phyloP scores from a whole-genome alignment of 2,888 invertebrate species.

The Parthenolecanium corni region DNA sequence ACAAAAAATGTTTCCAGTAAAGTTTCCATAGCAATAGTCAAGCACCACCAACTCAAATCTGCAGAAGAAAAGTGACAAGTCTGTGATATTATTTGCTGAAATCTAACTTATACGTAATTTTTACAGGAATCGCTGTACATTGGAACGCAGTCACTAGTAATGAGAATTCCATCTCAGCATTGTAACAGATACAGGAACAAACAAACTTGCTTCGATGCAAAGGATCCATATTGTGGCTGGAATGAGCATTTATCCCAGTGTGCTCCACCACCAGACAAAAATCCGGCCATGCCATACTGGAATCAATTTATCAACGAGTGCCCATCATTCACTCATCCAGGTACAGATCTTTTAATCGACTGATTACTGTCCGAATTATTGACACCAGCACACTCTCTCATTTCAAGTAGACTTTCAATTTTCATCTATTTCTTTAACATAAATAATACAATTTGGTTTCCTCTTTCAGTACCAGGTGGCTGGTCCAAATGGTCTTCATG shows the following conservation, averaged over 20 bases:
- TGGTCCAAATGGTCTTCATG: conserved; percentile 83
- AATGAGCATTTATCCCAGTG: conserved; percentile 64
- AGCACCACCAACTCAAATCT: no score
- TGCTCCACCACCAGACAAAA: conserved; percentile 53
- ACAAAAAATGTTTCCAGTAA: no score
- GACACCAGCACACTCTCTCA: no score
- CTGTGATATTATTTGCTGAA: no score
- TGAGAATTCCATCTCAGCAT: conserved; percentile 64
- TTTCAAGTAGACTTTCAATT: no score
- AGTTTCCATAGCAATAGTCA: no score
- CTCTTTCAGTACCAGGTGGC: conserved; percentile 57
- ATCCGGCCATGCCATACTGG: conserved; percentile 56
- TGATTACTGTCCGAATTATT: no score
- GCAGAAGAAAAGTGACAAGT: no score
- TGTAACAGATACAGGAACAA: conserved; percentile 61
- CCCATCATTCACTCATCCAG: conserved; percentile 52
- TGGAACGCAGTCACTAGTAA: conserved; percentile 54
- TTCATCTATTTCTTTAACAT: no score
- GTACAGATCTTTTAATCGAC: conserved; percentile 34
- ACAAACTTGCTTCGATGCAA: conserved; percentile 63
- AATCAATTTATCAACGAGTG: conserved; percentile 59
- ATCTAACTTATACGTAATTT: no score
- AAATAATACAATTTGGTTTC: no score
- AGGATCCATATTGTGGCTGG: conserved; percentile 94
- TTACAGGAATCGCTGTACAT: conserved; percentile 61